Evolutionary conservation across 1,140 invertebrate species (phyloP).

Genomic region (Meloidogyne chitwoodi): DNA sequence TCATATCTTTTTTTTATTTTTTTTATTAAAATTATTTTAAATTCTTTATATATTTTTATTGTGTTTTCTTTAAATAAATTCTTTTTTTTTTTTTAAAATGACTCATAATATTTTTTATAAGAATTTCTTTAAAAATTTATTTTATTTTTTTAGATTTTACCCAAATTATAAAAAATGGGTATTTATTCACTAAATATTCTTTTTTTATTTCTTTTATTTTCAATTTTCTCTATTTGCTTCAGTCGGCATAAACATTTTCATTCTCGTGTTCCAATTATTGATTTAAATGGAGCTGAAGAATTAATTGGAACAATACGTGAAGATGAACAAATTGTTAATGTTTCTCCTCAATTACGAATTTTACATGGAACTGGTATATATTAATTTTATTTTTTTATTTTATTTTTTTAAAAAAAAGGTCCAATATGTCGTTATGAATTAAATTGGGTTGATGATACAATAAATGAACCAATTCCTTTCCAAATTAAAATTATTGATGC

Average conservation of each 20-base stretch:
- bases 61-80: no score
- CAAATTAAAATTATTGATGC: constrained; percentile 48
- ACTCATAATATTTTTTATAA: no score
- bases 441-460: constrained; percentile 25
- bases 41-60: no score
- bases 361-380: constrained; percentile 50
- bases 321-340: constrained; percentile 48
- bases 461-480: constrained; percentile 42
- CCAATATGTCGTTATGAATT: constrained; percentile 54
- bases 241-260: constrained; percentile 21
- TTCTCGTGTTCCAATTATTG: constrained; percentile 47
- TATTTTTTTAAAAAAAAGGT: constrained; percentile 32
- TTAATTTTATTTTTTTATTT: neutral
- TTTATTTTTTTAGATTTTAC: neutral
- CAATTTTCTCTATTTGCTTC: neutral
- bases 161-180: neutral
- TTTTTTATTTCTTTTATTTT: constrained; percentile 7
- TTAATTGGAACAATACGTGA: constrained; percentile 52
- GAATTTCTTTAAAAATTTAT: no score
- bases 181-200: neutral
- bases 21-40: no score
- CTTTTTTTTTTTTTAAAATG: no score
- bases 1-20: no score
- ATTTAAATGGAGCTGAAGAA: constrained; percentile 53
- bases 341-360: constrained; percentile 55